Conservation (phyloP, 1,140 invertebrate genomes). For the Drosophila baimaii region DNA sequence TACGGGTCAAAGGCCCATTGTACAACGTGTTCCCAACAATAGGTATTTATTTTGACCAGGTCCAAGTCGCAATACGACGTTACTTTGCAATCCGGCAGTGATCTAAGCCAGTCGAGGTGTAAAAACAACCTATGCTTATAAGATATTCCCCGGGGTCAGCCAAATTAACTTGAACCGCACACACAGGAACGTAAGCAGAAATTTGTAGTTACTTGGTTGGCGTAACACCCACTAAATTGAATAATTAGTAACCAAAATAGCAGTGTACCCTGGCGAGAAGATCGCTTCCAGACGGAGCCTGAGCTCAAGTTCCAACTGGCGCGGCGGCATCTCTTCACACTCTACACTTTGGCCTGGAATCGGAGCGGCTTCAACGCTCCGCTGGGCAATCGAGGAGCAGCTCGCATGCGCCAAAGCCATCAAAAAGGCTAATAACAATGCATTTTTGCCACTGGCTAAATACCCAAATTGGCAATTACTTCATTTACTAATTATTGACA, state of each 20-base stretch:
- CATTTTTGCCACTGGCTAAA: constrained; percentile 57
- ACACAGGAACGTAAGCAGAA: not conserved
- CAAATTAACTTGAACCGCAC: not conserved
- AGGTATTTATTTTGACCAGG: not conserved
- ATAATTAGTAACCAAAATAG: not conserved
- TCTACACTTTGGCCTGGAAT: constrained; percentile 40
- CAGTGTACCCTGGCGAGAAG: not conserved
- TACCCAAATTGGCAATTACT: constrained; percentile 71
- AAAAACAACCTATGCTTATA: constrained; percentile 6
- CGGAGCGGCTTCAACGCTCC: constrained; percentile 17
- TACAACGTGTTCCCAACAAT: no score
- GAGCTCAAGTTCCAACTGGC: constrained; percentile 7
- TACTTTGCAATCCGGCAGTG: constrained; percentile 4
- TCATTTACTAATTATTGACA: constrained; percentile 70
- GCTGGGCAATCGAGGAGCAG: constrained; percentile 35
- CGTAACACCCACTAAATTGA: not conserved
- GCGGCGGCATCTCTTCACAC: not conserved
- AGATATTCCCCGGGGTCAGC: constrained; percentile 4
- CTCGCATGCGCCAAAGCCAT: constrained; percentile 1
- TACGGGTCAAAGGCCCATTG: not conserved
- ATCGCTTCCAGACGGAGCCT: not conserved
- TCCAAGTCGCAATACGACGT: constrained; percentile 11
- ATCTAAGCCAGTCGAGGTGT: constrained; percentile 6
- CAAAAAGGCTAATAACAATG: constrained; percentile 57
- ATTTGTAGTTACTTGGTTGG: constrained; percentile 2